Conservation (phyloP, 2,113 vertebrate genomes). For the Psittacula cyanocephala region DNA sequence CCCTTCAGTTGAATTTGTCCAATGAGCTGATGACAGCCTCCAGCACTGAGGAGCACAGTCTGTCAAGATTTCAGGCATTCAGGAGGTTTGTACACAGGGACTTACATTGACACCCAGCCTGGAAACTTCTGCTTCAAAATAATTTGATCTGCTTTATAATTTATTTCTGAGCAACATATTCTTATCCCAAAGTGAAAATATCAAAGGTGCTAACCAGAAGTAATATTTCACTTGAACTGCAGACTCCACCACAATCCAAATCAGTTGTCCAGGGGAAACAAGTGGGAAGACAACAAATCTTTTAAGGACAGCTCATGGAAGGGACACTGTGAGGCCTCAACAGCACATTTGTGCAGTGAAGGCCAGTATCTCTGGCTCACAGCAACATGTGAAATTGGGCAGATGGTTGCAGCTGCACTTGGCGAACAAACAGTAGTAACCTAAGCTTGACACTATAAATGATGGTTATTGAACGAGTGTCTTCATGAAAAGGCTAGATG, state of each 20-base stretch:
- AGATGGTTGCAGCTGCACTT: neutral
- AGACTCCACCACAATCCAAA: neutral
- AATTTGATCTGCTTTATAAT: neutral
- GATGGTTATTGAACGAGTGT: slow-evolving; percentile 5
- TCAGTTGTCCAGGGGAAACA: neutral
- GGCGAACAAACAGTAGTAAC: slow-evolving; percentile 8
- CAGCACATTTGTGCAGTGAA: neutral
- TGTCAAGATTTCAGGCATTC: neutral
- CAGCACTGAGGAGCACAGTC: neutral
- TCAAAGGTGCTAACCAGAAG: neutral
- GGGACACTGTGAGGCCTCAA: neutral
- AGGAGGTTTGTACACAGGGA: neutral
- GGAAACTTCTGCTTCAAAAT: neutral
- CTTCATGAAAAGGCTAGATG: neutral
- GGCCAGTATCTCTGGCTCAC: neutral
- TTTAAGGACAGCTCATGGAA: neutral
- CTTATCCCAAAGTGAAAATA: neutral
- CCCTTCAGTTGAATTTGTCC: neutral
- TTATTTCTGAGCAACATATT: neutral
- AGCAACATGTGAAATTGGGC: neutral
- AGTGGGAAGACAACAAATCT: neutral
- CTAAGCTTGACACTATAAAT: neutral
- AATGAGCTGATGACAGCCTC: neutral
- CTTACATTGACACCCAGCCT: neutral
- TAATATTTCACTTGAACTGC: neutral